These are phyloP conservation scores for Halichondria panicea DNA, from an alignment of 37 sponge, comb jelly and placozoan species.

Conservation along the genomic window DNA sequence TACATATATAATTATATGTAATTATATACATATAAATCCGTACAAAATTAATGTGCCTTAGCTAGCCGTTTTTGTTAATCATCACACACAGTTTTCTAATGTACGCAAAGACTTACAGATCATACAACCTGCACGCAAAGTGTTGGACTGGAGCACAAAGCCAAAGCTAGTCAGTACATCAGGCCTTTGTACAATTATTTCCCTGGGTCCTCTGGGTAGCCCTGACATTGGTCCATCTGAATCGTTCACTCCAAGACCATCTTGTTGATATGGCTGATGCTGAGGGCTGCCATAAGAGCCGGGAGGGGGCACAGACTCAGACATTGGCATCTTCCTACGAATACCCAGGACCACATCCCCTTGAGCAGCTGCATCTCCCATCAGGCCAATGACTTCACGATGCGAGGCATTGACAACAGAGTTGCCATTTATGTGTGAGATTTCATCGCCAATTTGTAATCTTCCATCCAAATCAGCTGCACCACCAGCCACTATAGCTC, in stretches of 20 bases:
- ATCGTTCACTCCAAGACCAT: background rate
- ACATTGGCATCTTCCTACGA: slow-evolving; percentile 51
- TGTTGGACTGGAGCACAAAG: slow-evolving; percentile 92
- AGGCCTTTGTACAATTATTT: slow-evolving; percentile 57
- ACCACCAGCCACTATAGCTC: slow-evolving; percentile 80
- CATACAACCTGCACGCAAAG: slow-evolving; percentile 64
- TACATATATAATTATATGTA: background rate
- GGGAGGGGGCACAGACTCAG: slow-evolving; percentile 21
- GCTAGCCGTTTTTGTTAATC: background rate
- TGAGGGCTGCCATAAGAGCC: slow-evolving; percentile 8
- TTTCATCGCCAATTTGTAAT: slow-evolving; percentile 87
- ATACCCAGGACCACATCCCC: slow-evolving; percentile 56
- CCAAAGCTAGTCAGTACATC: slow-evolving; percentile 81
- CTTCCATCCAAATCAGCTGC: slow-evolving; percentile 89
- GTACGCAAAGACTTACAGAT: slow-evolving; percentile 24
- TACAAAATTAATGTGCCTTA: too few relatives aligned
- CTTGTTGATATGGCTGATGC: slow-evolving; percentile 20
- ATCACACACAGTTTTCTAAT: slow-evolving; percentile 1
- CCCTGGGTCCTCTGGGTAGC: slow-evolving; percentile 45
- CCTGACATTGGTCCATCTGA: slow-evolving; percentile 9
- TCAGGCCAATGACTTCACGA: slow-evolving; percentile 84
- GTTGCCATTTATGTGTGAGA: slow-evolving; percentile 90
- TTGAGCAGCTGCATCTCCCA: slow-evolving; percentile 64
- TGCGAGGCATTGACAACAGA: slow-evolving; percentile 80
- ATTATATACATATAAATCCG: background rate